phyloP scores from a whole-genome alignment of 1,140 invertebrate species.

The Chironomus striatipennis region DNA sequence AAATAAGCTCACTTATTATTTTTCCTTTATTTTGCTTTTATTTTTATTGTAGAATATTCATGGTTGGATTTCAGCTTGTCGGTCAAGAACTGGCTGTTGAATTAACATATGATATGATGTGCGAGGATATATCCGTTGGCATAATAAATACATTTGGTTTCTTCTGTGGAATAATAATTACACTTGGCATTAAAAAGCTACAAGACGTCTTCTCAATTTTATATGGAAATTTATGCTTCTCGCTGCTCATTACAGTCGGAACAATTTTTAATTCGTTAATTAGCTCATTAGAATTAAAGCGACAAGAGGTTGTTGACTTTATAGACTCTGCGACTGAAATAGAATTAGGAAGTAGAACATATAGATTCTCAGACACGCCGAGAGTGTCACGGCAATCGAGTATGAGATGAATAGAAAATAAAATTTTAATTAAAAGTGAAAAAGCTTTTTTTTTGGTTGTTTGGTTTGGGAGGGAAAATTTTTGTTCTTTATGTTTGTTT shows the following conservation, averaged over 20 bases:
- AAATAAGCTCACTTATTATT: conserved; percentile 2
- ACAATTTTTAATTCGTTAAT: not conserved
- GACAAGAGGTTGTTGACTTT: not conserved
- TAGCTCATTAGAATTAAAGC: not conserved
- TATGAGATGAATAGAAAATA: not conserved
- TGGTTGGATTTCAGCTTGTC: not conserved
- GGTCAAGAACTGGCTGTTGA: conserved; percentile 14
- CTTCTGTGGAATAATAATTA: not conserved
- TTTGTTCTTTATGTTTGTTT: not conserved
- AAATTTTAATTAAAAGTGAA: not conserved
- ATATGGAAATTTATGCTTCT: conserved; percentile 15
- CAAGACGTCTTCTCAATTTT: not conserved
- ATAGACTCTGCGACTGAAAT: not conserved
- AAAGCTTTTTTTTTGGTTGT: too few species aligned
- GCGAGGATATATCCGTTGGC: not conserved
- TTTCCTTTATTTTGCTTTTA: not conserved
- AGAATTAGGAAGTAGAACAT: not conserved
- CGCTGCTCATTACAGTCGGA: not conserved
- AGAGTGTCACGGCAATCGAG: not conserved
- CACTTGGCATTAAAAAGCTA: not conserved
- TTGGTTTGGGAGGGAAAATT: too few species aligned
- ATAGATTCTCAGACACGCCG: not conserved
- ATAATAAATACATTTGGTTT: not conserved
- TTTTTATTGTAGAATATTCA: not conserved
- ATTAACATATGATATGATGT: not conserved